Evolutionary conservation across 2,888 invertebrate genomes (phyloP).

Genomic region (Mesorhabditis belari): DNA sequence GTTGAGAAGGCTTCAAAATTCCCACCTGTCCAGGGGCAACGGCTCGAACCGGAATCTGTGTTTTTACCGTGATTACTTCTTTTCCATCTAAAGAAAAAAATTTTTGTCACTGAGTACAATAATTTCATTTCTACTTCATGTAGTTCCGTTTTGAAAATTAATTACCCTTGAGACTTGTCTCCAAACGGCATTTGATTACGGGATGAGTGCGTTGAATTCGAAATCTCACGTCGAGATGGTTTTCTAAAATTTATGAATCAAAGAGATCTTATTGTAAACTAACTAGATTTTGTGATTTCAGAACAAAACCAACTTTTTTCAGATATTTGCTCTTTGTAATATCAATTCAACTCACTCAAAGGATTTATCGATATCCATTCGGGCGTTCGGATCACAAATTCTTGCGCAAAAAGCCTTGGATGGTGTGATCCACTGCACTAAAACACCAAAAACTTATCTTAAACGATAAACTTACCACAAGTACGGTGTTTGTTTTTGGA

Average conservation of each 20-base stretch:
- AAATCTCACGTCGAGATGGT: conserved; percentile 5
- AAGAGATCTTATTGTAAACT: background rate
- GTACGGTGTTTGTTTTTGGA: conserved; percentile 67
- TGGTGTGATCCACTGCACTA: conserved; percentile 38
- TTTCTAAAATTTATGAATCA: conserved; percentile 3
- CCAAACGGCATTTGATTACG: conserved; percentile 20
- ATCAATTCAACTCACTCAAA: conserved; percentile 1
- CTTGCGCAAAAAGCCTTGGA: conserved; percentile 33
- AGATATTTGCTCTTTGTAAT: background rate
- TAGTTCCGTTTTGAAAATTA: too few relatives aligned
- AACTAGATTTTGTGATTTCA: background rate
- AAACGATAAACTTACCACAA: conserved; percentile 68
- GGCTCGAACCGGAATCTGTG: conserved; percentile 36
- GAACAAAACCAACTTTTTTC: background rate
- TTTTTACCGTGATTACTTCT: conserved; percentile 12
- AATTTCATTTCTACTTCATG: too few relatives aligned
- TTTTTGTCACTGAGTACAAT: too few relatives aligned
- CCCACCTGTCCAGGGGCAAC: conserved; percentile 41
- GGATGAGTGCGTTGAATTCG: conserved; percentile 41
- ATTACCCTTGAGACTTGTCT: too few relatives aligned
- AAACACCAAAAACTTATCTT: conserved; percentile 9
- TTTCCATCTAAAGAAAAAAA: background rate
- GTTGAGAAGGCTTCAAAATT: too few relatives aligned
- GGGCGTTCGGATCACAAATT: conserved; percentile 24
- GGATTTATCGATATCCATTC: conserved; percentile 26